Base-by-base conservation (phyloP, 1,140 invertebrate genomes). In the Thalassaphorura encarpata region DNA sequence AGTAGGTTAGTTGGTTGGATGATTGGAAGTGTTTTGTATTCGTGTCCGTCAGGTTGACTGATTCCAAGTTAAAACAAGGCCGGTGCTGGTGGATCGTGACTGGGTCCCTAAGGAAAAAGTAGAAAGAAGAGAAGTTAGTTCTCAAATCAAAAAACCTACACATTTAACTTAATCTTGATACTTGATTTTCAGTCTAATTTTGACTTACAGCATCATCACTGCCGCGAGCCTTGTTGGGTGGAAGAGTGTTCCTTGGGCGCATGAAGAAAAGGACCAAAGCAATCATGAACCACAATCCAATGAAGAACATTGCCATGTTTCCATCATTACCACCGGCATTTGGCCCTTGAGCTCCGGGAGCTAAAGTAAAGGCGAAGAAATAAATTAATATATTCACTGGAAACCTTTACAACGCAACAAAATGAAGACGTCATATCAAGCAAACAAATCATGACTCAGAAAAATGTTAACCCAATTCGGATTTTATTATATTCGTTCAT, bases 201-300 rank as follows among this genome's bases (percentile, higher is more conserved):
- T 36, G 33, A n/a, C 58, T 61, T 61, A 64, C 62, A 39, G 54
- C 11, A 39, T 52, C 39, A 42, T 59, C 56, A 18, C 43, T 43
- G 24, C 23, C 27, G 24, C 29, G 28, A n/a, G n/a, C n/a, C 42
- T 61, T 61, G 15, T 23, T 40, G 0, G 47, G 16, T 23, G 59
- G 58, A 33, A 52, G 36, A 19, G 21, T 24, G 5, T 40, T 27
- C 21, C 54, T 54, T 29, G 62, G 62, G 27, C 62, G 58, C 18
- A 64, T 29, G 51, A 64, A 61, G 46, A 61, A 61, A 18, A 64
- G 53, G 26, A 64, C 53, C 1, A 64, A 5, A 39, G 63, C 63
- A 53, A 64, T 48, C n/a, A 64, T 33, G 18, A 64, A 57, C 63
- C 63, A 64, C 21, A 64, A 59, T 45, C 63, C 60, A 42, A 64